phyloP scores from a whole-genome alignment of 2,797 vertebrate genomes.

The Halcyon smyrnensis region DNA sequence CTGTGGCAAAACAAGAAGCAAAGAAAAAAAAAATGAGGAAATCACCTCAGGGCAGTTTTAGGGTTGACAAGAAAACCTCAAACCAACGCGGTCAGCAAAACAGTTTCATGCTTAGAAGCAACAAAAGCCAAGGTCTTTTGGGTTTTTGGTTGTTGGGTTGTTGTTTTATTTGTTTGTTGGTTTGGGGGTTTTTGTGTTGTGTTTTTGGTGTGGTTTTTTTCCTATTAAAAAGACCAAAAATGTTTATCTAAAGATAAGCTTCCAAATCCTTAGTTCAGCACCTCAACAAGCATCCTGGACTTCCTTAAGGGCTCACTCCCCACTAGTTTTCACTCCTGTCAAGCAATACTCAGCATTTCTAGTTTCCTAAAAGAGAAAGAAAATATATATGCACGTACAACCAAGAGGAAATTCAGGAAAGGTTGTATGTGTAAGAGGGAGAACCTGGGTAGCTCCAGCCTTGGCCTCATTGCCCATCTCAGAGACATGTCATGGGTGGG shows the following conservation, averaged over 20 bases:
- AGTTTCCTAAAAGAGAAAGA: not conserved
- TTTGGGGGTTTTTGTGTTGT: not conserved
- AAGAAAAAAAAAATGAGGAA: not conserved
- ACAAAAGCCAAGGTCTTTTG: not conserved
- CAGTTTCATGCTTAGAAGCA: not conserved
- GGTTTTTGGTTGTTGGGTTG: not conserved
- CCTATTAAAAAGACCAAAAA: not conserved
- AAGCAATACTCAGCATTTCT: not conserved
- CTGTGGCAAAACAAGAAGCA: not conserved
- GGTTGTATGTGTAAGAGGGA: not conserved
- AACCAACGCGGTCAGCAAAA: conserved; percentile 21
- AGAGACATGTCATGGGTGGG: not conserved
- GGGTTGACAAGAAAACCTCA: not conserved
- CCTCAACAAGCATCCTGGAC: not conserved
- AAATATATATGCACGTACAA: accelerated
- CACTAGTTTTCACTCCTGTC: not conserved
- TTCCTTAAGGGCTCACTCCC: not conserved
- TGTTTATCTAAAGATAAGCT: not conserved
- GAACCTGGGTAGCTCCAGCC: not conserved
- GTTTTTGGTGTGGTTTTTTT: not conserved
- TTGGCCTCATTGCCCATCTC: not conserved
- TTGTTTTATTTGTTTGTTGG: not conserved
- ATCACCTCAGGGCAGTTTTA: not conserved
- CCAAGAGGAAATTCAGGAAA: not conserved
- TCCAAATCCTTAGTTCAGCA: not conserved